Conservation (phyloP, 2,113 vertebrate genomes). For the Zapornia atra region DNA sequence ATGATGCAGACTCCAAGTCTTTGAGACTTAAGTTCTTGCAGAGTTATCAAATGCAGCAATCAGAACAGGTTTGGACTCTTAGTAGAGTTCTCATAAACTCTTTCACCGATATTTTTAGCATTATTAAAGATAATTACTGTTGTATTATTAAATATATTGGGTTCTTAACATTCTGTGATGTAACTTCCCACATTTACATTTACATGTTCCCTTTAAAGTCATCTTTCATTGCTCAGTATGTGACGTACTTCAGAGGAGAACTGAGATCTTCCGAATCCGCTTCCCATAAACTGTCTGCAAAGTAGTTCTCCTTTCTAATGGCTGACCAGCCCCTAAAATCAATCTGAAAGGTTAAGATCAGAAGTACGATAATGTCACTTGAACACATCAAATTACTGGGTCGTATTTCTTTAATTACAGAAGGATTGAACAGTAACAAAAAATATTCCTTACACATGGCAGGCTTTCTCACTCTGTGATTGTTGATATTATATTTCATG, state of each 20-base stretch:
- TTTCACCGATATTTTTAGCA: not conserved
- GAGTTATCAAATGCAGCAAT: not conserved
- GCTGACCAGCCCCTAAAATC: not conserved
- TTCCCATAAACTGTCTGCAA: not conserved
- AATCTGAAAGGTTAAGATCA: not conserved
- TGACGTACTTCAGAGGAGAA: not conserved
- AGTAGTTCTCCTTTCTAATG: not conserved
- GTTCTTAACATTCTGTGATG: not conserved
- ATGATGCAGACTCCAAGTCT: not conserved
- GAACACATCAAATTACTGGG: not conserved
- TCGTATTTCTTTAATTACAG: not conserved
- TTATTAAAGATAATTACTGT: not conserved
- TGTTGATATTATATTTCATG: conserved; percentile 14
- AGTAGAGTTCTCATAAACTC: not conserved
- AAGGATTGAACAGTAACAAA: not conserved
- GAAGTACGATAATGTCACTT: not conserved
- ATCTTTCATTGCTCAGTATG: not conserved
- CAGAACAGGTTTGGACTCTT: not conserved
- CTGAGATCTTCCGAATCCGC: not conserved
- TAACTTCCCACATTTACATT: not conserved
- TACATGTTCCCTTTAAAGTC: not conserved
- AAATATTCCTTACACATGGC: not conserved
- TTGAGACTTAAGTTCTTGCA: not conserved
- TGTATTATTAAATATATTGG: not conserved
- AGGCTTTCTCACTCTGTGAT: not conserved